Conservation (phyloP, 2,888 invertebrate species). For the Ernsta delagoae region DNA sequence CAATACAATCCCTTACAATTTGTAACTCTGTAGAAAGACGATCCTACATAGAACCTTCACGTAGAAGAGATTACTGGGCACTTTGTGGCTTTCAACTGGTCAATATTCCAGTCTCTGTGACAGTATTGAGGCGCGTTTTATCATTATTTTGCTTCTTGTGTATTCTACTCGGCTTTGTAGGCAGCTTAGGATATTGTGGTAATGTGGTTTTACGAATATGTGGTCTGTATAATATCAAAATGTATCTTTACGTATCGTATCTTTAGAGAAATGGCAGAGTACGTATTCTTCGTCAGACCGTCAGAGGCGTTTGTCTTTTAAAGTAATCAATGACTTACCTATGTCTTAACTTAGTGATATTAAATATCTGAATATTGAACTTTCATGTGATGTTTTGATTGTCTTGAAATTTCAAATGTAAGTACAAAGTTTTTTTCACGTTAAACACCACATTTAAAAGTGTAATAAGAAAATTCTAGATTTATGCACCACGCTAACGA, state of each 20-base stretch:
- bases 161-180: slow-evolving; percentile 12
- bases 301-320: no score
- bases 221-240: no score
- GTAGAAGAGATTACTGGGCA: slow-evolving; percentile 60
- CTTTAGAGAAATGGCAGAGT: no score
- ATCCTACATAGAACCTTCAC: slow-evolving; percentile 17
- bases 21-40: slow-evolving; percentile 8
- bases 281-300: no score
- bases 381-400: no score
- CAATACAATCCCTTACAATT: no score
- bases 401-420: no score
- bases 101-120: slow-evolving; percentile 52
- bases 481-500: slow-evolving; percentile 14
- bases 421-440: neutral
- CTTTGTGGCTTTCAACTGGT: slow-evolving; percentile 69
- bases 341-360: no score
- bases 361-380: no score
- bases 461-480: slow-evolving; percentile 20
- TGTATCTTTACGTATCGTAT: no score
- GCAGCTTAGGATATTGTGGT: slow-evolving; percentile 6
- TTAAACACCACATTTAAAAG: slow-evolving; percentile 7
- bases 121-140: slow-evolving; percentile 27
- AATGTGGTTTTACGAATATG: neutral
- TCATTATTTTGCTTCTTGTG: slow-evolving; percentile 25
- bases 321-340: no score